Conservation (phyloP, 2,113 vertebrate species). For the Sus scrofa region T2T-Sscrofa CM000824.6:208332001-208332500, state of each 20-base stretch:
- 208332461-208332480: background rate
- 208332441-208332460: background rate
- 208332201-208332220: background rate
- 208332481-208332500: background rate
- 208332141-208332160: background rate
- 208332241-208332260: background rate
- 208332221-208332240: background rate
- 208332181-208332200: background rate
- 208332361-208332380: background rate
- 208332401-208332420: background rate
- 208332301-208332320: background rate
- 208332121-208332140: background rate
- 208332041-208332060: background rate
- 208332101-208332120: slow-evolving; percentile 21
- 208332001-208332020: background rate
- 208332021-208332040: background rate
- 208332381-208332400: background rate
- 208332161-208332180: background rate
- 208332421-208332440: background rate
- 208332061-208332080: background rate
- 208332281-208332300: background rate
- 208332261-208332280: background rate
- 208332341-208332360: background rate
- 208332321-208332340: background rate
- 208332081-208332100: background rate